These are phyloP conservation scores for Lithobates pipiens DNA, from an alignment of 2,797 vertebrate species.

Conservation along the genomic window DNA sequence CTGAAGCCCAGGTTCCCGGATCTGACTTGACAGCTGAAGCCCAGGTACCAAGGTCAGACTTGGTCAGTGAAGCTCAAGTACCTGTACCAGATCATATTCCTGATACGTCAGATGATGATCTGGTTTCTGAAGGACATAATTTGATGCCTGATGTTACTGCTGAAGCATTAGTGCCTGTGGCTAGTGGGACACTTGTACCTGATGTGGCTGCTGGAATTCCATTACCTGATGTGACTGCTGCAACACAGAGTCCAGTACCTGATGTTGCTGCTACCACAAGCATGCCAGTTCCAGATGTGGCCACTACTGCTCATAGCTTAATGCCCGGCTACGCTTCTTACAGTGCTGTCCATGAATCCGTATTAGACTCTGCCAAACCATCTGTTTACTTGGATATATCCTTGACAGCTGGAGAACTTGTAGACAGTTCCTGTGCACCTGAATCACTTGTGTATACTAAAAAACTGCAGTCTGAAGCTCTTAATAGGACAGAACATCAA, in stretches of 20 bases:
- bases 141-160: constrained; percentile 37
- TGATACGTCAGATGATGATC: background rate
- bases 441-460: background rate
- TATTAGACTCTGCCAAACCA: background rate
- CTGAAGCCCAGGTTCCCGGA: constrained; percentile 44
- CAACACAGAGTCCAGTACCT: constrained; percentile 1
- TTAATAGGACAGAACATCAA: background rate
- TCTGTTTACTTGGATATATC: background rate
- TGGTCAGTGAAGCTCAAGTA: constrained; percentile 14
- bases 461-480: background rate
- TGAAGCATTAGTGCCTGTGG: constrained; percentile 33
- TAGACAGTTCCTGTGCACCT: background rate
- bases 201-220: constrained; percentile 33
- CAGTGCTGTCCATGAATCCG: background rate
- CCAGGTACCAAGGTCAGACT: constrained; percentile 22
- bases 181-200: constrained; percentile 33
- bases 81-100: background rate
- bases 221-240: constrained; percentile 17
- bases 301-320: background rate
- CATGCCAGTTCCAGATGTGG: constrained; percentile 39
- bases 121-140: constrained; percentile 1
- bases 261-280: constrained; percentile 19
- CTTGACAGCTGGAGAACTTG: background rate
- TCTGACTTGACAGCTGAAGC: constrained; percentile 22
- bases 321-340: background rate